A percentile compares a stretch with the other conserved stretches of the same genome.
These are phyloP conservation scores for Anneissia japonica DNA, from an alignment of 35 echinoderm and acorn worm species.

Conservation along the genomic window DNA sequence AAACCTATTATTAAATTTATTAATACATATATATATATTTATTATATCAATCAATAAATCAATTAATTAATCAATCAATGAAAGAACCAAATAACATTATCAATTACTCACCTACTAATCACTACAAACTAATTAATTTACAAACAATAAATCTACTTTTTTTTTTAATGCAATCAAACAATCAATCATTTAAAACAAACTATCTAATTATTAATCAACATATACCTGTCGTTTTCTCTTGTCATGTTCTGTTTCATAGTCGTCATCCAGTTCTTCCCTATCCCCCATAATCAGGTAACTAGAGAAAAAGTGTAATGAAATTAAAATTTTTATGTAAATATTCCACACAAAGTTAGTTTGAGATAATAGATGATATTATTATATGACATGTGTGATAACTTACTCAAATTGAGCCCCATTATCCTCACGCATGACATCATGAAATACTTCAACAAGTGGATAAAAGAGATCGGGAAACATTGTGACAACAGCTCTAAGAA, in stretches of 20 bases:
- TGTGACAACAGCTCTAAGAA: conserved; percentile 47
- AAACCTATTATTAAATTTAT: background rate
- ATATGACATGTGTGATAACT: conserved; percentile 5
- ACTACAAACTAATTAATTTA: background rate
- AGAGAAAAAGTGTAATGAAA: too few relatives aligned
- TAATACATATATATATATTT: background rate
- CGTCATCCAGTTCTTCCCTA: conserved; percentile 62
- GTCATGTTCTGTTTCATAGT: conserved; percentile 86
- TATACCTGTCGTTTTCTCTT: conserved; percentile 77
- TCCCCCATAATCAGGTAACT: conserved; percentile 84
- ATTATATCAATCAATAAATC: too few relatives aligned
- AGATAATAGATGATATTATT: too few relatives aligned
- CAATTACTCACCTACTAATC: background rate
- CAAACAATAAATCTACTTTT: background rate
- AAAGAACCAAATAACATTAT: background rate
- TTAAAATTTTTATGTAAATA: too few relatives aligned
- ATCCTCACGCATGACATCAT: conserved; percentile 88
- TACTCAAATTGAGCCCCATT: conserved; percentile 68
- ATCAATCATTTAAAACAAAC: background rate
- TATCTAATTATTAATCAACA: too few relatives aligned
- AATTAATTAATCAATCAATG: too few relatives aligned
- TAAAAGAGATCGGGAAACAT: conserved; percentile 79
- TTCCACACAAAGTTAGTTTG: too few relatives aligned
- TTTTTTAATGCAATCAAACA: background rate
- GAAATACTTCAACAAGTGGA: conserved; percentile 73